phyloP scores from a whole-genome alignment of 2,113 vertebrate genomes.

The Saimiri boliviensis region DNA sequence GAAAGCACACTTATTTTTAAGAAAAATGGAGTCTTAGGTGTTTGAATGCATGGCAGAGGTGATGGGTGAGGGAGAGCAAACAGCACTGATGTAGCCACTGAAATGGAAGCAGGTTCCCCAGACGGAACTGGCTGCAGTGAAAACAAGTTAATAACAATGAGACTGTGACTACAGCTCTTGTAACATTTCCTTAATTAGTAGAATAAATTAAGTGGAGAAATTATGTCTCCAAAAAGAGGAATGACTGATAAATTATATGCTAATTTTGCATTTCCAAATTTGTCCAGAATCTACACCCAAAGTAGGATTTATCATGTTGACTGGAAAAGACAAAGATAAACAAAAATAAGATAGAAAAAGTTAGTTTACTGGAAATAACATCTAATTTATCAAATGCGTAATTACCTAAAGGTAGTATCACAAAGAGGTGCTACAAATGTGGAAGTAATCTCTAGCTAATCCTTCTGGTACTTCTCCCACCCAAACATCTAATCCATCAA shows the following conservation, averaged over 20 bases:
- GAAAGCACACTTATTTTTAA: background rate
- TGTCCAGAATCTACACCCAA: background rate
- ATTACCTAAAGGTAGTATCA: background rate
- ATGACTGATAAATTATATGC: background rate
- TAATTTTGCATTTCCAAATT: background rate
- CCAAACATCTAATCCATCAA: background rate
- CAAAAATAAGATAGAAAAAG: background rate
- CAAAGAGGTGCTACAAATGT: too few species aligned
- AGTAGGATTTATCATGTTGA: background rate
- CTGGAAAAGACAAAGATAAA: background rate
- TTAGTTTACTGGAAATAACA: background rate
- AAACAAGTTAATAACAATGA: background rate
- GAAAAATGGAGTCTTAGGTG: background rate
- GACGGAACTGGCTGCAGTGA: background rate
- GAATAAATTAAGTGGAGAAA: background rate
- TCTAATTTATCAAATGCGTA: background rate
- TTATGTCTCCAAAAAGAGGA: background rate
- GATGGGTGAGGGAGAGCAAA: fast-evolving
- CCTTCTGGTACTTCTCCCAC: fast-evolving
- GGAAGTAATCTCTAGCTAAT: background rate
- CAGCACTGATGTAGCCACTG: background rate
- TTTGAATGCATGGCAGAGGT: background rate
- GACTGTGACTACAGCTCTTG: too few species aligned
- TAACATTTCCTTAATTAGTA: background rate
- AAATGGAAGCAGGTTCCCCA: background rate